A percentile compares a stretch with the other conserved stretches of the same genome.
These are phyloP conservation scores for Plebejus argus DNA, from an alignment of 2,888 invertebrate genomes.

Conservation along the genomic window DNA sequence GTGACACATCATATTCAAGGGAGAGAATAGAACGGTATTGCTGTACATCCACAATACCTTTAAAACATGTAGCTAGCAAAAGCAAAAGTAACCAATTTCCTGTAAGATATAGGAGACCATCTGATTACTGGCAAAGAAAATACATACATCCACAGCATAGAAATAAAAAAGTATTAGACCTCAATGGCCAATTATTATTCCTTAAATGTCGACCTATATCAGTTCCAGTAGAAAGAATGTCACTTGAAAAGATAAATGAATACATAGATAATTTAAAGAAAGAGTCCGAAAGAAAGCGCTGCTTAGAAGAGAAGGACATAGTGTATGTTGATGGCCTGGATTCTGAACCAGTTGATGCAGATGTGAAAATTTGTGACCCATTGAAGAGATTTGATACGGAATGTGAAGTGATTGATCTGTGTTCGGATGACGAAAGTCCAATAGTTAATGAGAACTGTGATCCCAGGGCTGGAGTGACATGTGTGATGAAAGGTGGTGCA, in stretches of 20 bases:
- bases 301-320: slow-evolving; percentile 63
- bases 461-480: slow-evolving; percentile 65
- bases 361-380: slow-evolving; percentile 58
- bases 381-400: slow-evolving; percentile 60
- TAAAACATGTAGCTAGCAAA: slow-evolving; percentile 65
- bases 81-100: slow-evolving; percentile 67
- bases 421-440: slow-evolving; percentile 83
- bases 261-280: slow-evolving; percentile 61
- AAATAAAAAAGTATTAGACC: slow-evolving; percentile 65
- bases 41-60: slow-evolving; percentile 55
- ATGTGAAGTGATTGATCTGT: slow-evolving; percentile 84
- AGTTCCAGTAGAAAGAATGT: slow-evolving; percentile 70
- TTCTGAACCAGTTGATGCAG: slow-evolving; percentile 54
- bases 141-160: slow-evolving; percentile 69
- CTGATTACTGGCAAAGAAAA: slow-evolving; percentile 71
- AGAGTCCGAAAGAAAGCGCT: slow-evolving; percentile 54
- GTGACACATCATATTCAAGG: slow-evolving; percentile 62
- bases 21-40: slow-evolving; percentile 73
- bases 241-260: slow-evolving; percentile 64
- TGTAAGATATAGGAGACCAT: slow-evolving; percentile 66
- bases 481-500: slow-evolving; percentile 68
- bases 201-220: slow-evolving; percentile 74
- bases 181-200: slow-evolving; percentile 73
- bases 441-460: slow-evolving; percentile 72
- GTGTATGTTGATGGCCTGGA: slow-evolving; percentile 70